Evolutionary conservation across 2,888 invertebrate species (phyloP), one percentile per base, ranked within the genome.

Genomic region (Lordiphosa fenestrarum): DNA sequence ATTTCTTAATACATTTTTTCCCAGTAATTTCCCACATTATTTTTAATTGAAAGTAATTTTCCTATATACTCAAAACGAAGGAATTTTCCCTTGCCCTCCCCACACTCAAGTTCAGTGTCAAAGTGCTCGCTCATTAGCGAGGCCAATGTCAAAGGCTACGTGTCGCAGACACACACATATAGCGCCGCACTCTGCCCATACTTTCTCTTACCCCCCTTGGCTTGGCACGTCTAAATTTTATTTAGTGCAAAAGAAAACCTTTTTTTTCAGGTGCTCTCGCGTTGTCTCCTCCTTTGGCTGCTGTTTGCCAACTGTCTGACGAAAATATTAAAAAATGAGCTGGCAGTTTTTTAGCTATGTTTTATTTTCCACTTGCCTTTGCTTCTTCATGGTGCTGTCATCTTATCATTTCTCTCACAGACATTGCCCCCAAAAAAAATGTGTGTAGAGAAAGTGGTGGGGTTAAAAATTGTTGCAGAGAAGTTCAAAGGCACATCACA

Each of bases 321-420:
- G 37, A 66, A 82, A 80, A 80, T 83, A 76, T 80, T 80, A 71
- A 80, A 78, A 78, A 80, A 78, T 83, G 77, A 68, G 71, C 66
- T 69, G 63, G 69, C 66, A 78, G 76, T 73, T 83, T 69, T 67
- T 69, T 55, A 13, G 12, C 30, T 12, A 10, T 13, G 23, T 41
- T 54, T 33, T 41, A 57, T 50, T 37, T 59, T 50, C 39, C 46
- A 57, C 53, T 64, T 67, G 61, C 66, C 63, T 62, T 44, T 40
- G 54, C 73, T 62, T 62, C 77, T 73, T 77, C 63, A 62, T 63
- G 63, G 71, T 52, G 66, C 84, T 83, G 84, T 76, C 78, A 73
- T 83, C 84, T 83, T 80, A 83, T 83, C 81, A 80, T 83, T 83
- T 80, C 71, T 82, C 80, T 78, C 72, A 53, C 82, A 76, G 74